Evolutionary conservation across 2,797 vertebrate species (phyloP).

Genomic region (Ciconia nigra): DNA sequence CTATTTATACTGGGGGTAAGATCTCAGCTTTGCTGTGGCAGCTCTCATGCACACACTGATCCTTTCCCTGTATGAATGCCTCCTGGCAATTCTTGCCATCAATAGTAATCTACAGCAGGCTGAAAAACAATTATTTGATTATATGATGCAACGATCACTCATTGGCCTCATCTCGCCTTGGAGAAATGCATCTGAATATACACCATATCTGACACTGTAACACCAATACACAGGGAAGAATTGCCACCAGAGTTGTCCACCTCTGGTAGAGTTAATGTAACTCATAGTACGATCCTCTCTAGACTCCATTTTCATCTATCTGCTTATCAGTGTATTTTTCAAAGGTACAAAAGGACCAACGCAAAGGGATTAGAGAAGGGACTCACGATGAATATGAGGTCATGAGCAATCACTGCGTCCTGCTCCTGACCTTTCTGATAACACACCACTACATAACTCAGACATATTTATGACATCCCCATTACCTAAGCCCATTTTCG

Average conservation of each 20-base stretch:
- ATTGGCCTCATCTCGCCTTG: background rate
- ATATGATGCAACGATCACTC: background rate
- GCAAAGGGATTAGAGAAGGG: background rate
- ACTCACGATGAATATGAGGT: background rate
- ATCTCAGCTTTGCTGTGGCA: background rate
- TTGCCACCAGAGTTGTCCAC: background rate
- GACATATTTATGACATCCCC: slow-evolving; percentile 5
- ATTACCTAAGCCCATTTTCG: slow-evolving; percentile 24
- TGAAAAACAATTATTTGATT: background rate
- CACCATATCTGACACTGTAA: background rate
- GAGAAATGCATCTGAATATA: background rate
- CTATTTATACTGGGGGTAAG: background rate
- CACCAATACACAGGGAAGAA: background rate
- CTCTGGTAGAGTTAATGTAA: background rate
- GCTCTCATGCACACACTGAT: background rate
- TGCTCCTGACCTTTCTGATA: slow-evolving; percentile 24
- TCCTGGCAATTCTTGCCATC: background rate
- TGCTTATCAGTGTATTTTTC: background rate
- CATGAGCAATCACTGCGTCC: background rate
- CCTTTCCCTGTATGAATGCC: background rate
- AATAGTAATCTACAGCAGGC: background rate
- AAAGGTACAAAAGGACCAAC: background rate
- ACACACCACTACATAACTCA: background rate
- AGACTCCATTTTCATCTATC: background rate
- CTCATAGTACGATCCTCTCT: background rate